Evolutionary conservation across 2,888 invertebrate species (phyloP).

Genomic region (Herminia tarsipennalis): DNA sequence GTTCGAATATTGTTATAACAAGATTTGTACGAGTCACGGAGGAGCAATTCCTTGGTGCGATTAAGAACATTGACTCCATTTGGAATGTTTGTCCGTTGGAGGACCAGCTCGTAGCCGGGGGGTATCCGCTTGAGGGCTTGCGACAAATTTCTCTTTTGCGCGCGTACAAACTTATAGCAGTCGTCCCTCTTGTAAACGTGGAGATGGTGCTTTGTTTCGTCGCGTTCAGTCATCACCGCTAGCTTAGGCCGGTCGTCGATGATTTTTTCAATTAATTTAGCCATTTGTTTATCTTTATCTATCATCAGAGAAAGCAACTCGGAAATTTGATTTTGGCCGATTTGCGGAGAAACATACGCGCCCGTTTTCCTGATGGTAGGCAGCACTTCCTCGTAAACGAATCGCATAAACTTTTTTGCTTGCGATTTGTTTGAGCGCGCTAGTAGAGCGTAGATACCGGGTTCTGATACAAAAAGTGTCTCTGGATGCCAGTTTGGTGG

Average conservation of each 20-base stretch:
- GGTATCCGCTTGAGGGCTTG: constrained; percentile 20
- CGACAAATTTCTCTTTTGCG: constrained; percentile 22
- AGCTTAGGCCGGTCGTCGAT: background rate
- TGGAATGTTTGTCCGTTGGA: constrained; percentile 18
- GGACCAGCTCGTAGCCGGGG: too few species aligned
- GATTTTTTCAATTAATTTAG: background rate
- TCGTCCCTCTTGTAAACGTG: constrained; percentile 23
- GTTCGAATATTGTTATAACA: constrained; percentile 27
- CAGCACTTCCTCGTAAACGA: constrained; percentile 22
- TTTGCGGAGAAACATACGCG: background rate
- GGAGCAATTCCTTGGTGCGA: constrained; percentile 22
- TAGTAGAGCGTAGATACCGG: constrained; percentile 23
- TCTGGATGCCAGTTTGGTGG: too few species aligned
- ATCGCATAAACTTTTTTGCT: constrained; percentile 20
- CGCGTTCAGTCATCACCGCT: constrained; percentile 10
- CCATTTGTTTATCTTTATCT: background rate
- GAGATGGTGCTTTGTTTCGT: constrained; percentile 23
- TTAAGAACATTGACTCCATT: constrained; percentile 25
- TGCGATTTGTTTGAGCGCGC: constrained; percentile 20
- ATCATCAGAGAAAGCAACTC: background rate
- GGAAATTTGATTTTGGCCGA: constrained; percentile 5
- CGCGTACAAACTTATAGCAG: constrained; percentile 20
- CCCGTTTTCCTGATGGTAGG: constrained; percentile 2
- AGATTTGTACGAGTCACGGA: constrained; percentile 26
- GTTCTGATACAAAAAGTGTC: constrained; percentile 22